phyloP scores from a whole-genome alignment of 1,140 invertebrate species.

The Drosophila ohnishii region DNA sequence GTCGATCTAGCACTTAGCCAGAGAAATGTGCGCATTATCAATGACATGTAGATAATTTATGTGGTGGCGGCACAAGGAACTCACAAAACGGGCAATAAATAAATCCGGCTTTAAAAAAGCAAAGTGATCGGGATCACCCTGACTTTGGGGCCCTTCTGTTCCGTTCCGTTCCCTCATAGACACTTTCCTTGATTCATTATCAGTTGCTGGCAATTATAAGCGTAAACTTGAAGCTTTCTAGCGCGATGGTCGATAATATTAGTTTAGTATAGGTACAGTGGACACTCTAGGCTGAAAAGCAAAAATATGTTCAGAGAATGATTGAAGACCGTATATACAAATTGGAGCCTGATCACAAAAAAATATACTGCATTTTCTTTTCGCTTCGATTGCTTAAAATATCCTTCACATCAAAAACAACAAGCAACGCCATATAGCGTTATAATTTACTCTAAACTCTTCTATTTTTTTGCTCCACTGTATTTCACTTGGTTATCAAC shows the following conservation, averaged over 20 bases:
- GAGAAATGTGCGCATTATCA: constrained; percentile 22
- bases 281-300: background rate
- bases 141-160: background rate
- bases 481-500: constrained; percentile 42
- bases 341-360: background rate
- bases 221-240: constrained; percentile 32
- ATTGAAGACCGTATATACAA: background rate
- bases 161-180: background rate
- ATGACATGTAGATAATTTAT: constrained; percentile 25
- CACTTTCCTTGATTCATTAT: constrained; percentile 14
- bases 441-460: too few species aligned
- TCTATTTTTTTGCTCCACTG: background rate
- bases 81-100: constrained; percentile 25
- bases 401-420: background rate
- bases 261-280: constrained; percentile 4
- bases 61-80: constrained; percentile 8
- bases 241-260: constrained; percentile 39
- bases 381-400: background rate
- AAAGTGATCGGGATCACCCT: background rate
- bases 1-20: constrained; percentile 12
- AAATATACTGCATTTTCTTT: too few species aligned
- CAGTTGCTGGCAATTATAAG: constrained; percentile 15
- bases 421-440: too few species aligned
- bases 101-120: constrained; percentile 24
- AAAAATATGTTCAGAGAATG: background rate